Conservation (phyloP, 1,140 invertebrate genomes). For the Drosophila fuyamai region DNA sequence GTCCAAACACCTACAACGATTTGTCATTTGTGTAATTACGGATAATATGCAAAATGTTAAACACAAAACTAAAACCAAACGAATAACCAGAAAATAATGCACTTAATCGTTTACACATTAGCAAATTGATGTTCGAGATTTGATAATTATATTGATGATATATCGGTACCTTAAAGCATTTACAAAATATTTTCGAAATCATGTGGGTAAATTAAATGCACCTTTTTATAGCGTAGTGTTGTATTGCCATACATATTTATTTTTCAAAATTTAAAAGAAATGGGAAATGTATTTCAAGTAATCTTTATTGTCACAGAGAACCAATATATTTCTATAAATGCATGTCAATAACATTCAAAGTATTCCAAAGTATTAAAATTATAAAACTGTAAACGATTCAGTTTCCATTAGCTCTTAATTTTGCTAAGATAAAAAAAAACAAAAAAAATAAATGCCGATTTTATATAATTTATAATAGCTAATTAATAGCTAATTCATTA, state of each 20-base stretch:
- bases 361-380: conserved; percentile 2
- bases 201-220: conserved; percentile 27
- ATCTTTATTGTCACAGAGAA: conserved; percentile 15
- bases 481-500: too few relatives aligned
- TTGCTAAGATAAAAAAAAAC: conserved; percentile 15
- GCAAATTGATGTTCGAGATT: conserved; percentile 60
- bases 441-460: conserved; percentile 44
- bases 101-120: conserved; percentile 51
- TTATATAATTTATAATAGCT: too few relatives aligned
- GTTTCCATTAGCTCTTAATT: conserved; percentile 46
- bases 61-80: conserved; percentile 1
- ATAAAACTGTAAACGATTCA: conserved; percentile 6
- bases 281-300: not conserved
- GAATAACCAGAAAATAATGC: conserved; percentile 35
- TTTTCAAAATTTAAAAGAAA: conserved; percentile 11
- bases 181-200: conserved; percentile 51
- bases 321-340: conserved; percentile 14
- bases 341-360: conserved; percentile 12
- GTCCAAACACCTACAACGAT: conserved; percentile 15
- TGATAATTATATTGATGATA: conserved; percentile 53
- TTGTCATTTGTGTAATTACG: conserved; percentile 16
- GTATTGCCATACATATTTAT: conserved; percentile 30
- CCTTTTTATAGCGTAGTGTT: conserved; percentile 50
- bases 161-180: conserved; percentile 70
- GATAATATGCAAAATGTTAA: conserved; percentile 54